Base-by-base conservation (phyloP, 2,888 invertebrate species). In the Tupiocoris notatus region DNA sequence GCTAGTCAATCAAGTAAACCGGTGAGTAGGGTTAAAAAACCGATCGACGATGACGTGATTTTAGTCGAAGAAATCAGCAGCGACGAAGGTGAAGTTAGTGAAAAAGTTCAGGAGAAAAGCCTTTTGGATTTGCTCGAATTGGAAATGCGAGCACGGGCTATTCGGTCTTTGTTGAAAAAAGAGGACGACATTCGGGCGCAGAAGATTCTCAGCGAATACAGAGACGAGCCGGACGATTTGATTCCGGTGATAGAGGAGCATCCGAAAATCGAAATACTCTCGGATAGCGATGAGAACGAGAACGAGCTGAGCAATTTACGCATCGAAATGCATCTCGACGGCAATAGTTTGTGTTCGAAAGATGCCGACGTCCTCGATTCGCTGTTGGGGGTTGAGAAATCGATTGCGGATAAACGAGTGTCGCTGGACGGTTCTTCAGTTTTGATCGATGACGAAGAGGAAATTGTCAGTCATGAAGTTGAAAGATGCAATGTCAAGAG, bases 81-180 rank as follows among this genome's bases (percentile, higher is more conserved):
- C 39, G 65, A 65, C 39, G 67, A 67, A 21, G 57, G 22, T 18
- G 24, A 17, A n/a, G 39, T 39, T 39, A 58, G 59, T 24, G 59
- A 70, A 18, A 20, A 16, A 21, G 63, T 21, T 21, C 25, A 65
- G 24, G 58, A 75, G 0, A 85, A 86, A 77, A 85, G 84, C 80
- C 82, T 86, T 23, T 83, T 88, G 78, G 88, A 88, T 82, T 83
- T 88, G 25, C 81, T 88, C 68, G 88, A 88, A 80, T 81, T 88
- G 66, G 88, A 88, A 82, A 88, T 88, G 87, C 84, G 88, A 80
- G 88, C 88, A 0, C 82, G 87, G 73, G 88, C 88, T 2, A 88
- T 88, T 79, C 85, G 87, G 80, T 86, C 87, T 24, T 84, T 88
- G 79, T 68, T 82, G 21, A 78, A 80, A 63, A 76, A 76, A 68